These are phyloP conservation scores for Watsonalla cultraria DNA, from an alignment of 2,888 invertebrate genomes.

Conservation along the genomic window DNA sequence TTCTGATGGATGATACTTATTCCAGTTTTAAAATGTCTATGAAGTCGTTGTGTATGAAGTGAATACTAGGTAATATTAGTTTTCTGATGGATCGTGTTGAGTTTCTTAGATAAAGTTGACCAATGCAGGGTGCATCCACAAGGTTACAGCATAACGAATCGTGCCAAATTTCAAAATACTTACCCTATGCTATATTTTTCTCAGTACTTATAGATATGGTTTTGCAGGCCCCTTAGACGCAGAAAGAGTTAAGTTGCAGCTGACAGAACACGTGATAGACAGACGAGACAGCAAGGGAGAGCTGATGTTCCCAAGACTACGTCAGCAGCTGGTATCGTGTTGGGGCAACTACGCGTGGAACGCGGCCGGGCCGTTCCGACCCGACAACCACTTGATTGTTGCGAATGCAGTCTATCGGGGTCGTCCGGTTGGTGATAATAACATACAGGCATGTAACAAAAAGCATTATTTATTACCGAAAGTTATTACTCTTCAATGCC, in stretches of 20 bases:
- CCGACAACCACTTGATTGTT: slow-evolving; percentile 84
- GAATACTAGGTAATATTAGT: neutral
- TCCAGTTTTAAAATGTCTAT: too few species aligned
- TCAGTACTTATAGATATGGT: neutral
- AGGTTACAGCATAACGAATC: too few species aligned
- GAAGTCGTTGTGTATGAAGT: too few species aligned
- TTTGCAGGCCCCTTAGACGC: slow-evolving; percentile 66
- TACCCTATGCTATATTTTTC: too few species aligned
- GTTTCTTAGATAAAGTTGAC: too few species aligned
- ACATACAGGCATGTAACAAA: slow-evolving; percentile 81
- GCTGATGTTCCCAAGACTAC: slow-evolving; percentile 82
- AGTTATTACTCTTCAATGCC: neutral
- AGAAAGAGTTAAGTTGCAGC: slow-evolving; percentile 70
- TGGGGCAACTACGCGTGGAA: slow-evolving; percentile 91
- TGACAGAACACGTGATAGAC: slow-evolving; percentile 71
- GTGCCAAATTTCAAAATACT: too few species aligned
- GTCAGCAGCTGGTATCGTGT: slow-evolving; percentile 82
- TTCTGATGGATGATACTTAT: too few species aligned
- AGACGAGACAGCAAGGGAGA: slow-evolving; percentile 78
- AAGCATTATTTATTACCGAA: neutral
- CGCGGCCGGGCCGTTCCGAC: slow-evolving; percentile 73
- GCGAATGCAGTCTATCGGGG: slow-evolving; percentile 83
- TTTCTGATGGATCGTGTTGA: too few species aligned
- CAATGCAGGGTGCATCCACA: too few species aligned
- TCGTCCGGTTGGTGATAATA: slow-evolving; percentile 82